Conservation (phyloP, 2,888 invertebrate genomes). For the Tetheella fluctuosa region DNA sequence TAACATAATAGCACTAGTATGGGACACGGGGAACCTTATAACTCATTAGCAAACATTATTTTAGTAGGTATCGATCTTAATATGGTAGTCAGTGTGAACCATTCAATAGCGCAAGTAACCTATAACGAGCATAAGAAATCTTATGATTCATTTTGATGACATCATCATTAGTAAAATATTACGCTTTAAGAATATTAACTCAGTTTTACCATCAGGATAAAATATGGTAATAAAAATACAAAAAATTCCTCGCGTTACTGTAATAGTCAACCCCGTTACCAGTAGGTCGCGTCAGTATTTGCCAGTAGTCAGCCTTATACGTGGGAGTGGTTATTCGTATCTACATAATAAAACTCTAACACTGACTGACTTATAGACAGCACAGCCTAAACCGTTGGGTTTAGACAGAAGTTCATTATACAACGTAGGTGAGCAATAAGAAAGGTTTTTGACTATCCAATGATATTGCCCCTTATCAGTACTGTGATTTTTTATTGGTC, state of each 20-base stretch:
- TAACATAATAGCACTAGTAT: background rate
- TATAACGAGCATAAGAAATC: constrained; percentile 34
- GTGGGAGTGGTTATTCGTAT: too few species aligned
- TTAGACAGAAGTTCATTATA: too few species aligned
- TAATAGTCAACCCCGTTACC: background rate
- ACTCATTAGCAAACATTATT: background rate
- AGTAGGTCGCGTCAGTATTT: too few species aligned
- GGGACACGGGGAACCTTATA: background rate
- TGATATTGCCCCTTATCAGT: too few species aligned
- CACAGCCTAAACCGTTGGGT: too few species aligned
- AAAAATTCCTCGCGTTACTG: background rate
- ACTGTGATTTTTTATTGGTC: too few species aligned
- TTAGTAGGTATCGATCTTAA: constrained; percentile 9
- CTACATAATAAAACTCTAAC: too few species aligned
- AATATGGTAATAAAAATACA: background rate
- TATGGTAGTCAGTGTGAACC: constrained; percentile 28
- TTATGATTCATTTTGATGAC: constrained; percentile 67
- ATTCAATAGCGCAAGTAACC: background rate
- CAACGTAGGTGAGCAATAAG: too few species aligned
- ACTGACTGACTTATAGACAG: too few species aligned
- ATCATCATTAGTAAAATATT: constrained; percentile 47
- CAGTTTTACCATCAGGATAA: background rate
- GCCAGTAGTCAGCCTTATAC: too few species aligned
- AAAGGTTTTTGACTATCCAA: too few species aligned
- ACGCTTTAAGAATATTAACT: constrained; percentile 34